Percentiles rank a stretch among this genome's conserved stretches.
Evolutionary conservation across 2,797 vertebrate species (phyloP).

Genomic region (Rhynchotus rufescens): DNA sequence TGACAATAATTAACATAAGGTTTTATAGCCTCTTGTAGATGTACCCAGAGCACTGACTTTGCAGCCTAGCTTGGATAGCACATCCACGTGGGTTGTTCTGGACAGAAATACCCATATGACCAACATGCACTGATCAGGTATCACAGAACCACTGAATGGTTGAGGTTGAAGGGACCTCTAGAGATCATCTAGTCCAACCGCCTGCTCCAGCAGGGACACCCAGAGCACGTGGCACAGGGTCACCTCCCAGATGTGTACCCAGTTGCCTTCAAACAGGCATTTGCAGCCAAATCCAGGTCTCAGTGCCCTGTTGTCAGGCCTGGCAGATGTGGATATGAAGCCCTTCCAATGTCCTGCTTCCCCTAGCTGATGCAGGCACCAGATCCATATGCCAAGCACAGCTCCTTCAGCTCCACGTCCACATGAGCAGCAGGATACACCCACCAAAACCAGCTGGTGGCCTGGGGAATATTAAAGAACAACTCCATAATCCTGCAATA

Average conservation of each 20-base stretch:
- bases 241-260: too few species aligned
- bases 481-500: neutral
- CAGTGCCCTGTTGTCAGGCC: neutral
- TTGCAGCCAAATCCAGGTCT: neutral
- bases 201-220: too few species aligned
- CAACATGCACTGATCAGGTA: neutral
- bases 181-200: too few species aligned
- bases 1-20: neutral
- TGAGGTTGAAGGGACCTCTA: too few species aligned
- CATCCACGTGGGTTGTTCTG: fast-evolving
- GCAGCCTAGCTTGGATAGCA: neutral
- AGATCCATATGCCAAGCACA: neutral
- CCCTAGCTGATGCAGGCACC: neutral
- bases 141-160: neutral
- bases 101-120: neutral
- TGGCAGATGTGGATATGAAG: neutral
- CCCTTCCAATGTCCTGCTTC: neutral
- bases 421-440: neutral
- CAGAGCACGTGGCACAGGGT: too few species aligned
- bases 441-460: neutral
- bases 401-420: neutral
- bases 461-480: neutral
- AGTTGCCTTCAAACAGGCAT: neutral
- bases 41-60: neutral
- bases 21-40: neutral